Evolutionary conservation across 2,797 vertebrate genomes (phyloP).

Genomic region (Tokudaia muenninki): DNA sequence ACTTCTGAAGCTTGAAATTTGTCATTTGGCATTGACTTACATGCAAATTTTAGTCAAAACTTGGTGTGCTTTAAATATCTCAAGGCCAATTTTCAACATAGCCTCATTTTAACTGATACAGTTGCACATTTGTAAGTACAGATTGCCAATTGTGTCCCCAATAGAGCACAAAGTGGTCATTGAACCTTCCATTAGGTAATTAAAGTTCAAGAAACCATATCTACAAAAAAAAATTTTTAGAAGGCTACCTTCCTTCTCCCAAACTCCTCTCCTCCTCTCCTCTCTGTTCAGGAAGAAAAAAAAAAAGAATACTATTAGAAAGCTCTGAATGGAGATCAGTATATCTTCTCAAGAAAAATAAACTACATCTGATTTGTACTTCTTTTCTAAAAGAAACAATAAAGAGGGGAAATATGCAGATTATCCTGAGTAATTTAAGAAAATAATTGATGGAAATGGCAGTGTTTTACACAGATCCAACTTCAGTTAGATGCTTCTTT

Average conservation of each 20-base stretch:
- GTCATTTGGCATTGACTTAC: constrained; percentile 76
- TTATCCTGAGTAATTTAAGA: constrained; percentile 54
- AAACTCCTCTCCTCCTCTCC: neutral
- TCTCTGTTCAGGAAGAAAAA: constrained; percentile 35
- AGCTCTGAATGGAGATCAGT: constrained; percentile 60
- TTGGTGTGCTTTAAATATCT: constrained; percentile 73
- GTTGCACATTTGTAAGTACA: constrained; percentile 77
- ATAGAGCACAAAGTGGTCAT: constrained; percentile 72
- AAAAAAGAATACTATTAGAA: constrained; percentile 39
- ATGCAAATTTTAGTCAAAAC: constrained; percentile 78
- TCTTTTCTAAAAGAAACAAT: constrained; percentile 29
- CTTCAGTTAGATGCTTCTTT: neutral
- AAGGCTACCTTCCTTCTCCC: neutral
- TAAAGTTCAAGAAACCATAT: constrained; percentile 75
- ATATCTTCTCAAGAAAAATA: constrained; percentile 72
- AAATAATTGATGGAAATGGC: constrained; percentile 45
- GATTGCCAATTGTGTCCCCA: constrained; percentile 76
- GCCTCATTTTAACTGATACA: constrained; percentile 72
- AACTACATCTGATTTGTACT: constrained; percentile 61
- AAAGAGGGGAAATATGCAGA: neutral
- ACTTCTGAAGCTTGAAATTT: constrained; percentile 80
- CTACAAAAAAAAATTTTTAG: constrained; percentile 65
- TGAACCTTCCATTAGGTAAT: constrained; percentile 72
- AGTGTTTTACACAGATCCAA: constrained; percentile 37
- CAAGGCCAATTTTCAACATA: constrained; percentile 76